Conservation (phyloP, 2,113 vertebrate genomes). For the Amazona guildingii region DNA sequence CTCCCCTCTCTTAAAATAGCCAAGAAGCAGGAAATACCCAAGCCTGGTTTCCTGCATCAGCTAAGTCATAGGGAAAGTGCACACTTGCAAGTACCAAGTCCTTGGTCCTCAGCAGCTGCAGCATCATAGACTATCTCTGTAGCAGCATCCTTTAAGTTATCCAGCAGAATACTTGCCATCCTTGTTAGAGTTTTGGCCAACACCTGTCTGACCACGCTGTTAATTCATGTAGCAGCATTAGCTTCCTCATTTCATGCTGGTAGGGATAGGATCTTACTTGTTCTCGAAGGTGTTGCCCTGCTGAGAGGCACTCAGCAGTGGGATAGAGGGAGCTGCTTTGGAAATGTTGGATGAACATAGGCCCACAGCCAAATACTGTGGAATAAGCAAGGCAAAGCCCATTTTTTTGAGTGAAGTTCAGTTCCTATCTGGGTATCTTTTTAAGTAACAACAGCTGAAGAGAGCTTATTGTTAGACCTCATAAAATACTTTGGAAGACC, state of each 20-base stretch:
- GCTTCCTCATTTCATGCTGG: background rate
- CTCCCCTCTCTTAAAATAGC: slow-evolving; percentile 51
- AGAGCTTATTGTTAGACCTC: background rate
- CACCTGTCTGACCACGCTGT: background rate
- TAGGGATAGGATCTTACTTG: background rate
- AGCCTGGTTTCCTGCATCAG: background rate
- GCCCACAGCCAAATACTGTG: background rate
- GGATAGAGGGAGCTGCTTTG: background rate
- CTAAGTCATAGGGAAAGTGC: background rate
- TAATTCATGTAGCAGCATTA: background rate
- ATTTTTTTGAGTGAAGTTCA: background rate
- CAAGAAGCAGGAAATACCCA: slow-evolving; percentile 37
- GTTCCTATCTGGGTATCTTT: background rate
- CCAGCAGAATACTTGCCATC: background rate
- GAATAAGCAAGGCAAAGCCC: background rate
- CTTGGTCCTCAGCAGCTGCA: background rate
- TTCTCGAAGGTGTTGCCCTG: background rate
- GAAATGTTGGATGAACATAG: background rate
- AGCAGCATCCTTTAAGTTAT: background rate
- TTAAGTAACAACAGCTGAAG: background rate
- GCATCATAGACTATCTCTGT: slow-evolving; percentile 1
- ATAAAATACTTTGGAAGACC: background rate
- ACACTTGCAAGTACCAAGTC: background rate
- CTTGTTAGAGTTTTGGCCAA: background rate
- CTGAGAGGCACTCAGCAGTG: background rate